These are phyloP conservation scores for Lottia scabra DNA, from an alignment of 2,888 invertebrate species.

Conservation along the genomic window DNA sequence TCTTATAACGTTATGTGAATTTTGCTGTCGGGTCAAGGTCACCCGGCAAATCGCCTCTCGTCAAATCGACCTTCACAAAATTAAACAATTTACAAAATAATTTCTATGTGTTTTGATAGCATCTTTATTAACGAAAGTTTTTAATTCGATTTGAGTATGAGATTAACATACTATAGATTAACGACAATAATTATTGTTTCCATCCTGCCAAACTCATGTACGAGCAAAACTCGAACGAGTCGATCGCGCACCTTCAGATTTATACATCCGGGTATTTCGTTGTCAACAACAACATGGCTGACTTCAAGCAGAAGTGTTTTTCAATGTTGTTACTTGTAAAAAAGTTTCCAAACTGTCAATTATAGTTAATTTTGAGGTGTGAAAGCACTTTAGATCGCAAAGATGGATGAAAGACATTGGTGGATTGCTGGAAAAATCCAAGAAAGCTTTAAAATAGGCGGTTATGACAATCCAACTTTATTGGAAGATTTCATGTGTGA, in stretches of 20 bases:
- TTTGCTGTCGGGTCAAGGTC: too few relatives aligned
- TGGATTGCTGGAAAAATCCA: constrained; percentile 69
- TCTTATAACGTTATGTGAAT: too few relatives aligned
- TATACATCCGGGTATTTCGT: constrained; percentile 45
- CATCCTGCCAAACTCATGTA: too few relatives aligned
- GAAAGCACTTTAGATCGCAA: constrained; percentile 10
- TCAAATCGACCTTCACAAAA: too few relatives aligned
- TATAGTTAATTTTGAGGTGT: background rate
- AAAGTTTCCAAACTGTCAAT: background rate
- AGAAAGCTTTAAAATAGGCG: constrained; percentile 67
- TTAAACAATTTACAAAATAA: too few relatives aligned
- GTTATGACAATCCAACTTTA: constrained; percentile 63
- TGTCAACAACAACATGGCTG: constrained; percentile 60
- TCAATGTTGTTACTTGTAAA: constrained; percentile 20
- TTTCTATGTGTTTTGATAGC: too few relatives aligned
- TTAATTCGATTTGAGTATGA: too few relatives aligned
- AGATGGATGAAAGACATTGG: constrained; percentile 70
- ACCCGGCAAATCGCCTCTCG: too few relatives aligned
- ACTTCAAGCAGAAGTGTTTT: constrained; percentile 31
- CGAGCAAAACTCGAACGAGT: too few relatives aligned
- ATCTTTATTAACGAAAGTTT: too few relatives aligned
- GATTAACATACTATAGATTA: too few relatives aligned
- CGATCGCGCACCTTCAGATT: background rate
- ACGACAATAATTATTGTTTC: too few relatives aligned
- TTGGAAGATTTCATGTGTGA: constrained; percentile 67